Percentiles rank a stretch among this genome's conserved stretches.
Conservation (phyloP, 2,797 vertebrate species). For the Trematomus bernacchii region DNA sequence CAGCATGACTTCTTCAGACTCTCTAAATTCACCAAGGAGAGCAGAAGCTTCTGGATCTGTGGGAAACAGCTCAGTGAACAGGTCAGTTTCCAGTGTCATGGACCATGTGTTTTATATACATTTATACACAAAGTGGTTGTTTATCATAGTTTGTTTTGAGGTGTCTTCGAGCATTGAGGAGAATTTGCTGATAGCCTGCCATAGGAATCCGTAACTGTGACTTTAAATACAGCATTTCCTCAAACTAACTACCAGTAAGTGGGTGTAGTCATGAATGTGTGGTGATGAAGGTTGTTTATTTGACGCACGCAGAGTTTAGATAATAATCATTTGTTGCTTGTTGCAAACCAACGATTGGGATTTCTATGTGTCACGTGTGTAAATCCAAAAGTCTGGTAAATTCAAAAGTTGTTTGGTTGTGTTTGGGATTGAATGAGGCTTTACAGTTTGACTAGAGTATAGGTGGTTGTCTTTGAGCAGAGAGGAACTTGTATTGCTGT, state of each 20-base stretch:
- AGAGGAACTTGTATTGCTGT: no score
- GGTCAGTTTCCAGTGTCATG: background rate
- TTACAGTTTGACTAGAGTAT: no score
- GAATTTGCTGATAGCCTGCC: background rate
- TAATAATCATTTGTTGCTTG: constrained; percentile 34
- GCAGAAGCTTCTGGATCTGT: background rate
- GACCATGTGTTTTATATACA: no score
- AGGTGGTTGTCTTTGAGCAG: no score
- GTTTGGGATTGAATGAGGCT: no score
- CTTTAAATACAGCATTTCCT: constrained; percentile 3
- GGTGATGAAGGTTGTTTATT: constrained; percentile 26
- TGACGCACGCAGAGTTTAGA: constrained; percentile 11
- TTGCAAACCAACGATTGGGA: constrained; percentile 10
- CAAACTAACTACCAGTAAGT: background rate
- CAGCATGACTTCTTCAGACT: constrained; percentile 14
- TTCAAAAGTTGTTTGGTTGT: no score
- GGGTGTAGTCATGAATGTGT: constrained; percentile 1
- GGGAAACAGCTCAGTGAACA: background rate
- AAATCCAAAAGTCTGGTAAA: no score
- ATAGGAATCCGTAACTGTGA: background rate
- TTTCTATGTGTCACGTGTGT: no score
- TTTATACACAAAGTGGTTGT: no score
- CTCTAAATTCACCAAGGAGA: background rate
- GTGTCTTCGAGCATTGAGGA: no score
- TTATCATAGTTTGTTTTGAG: no score